Conservation (phyloP, 2,113 vertebrate species). For the Hirundichthys speculiger region DNA sequence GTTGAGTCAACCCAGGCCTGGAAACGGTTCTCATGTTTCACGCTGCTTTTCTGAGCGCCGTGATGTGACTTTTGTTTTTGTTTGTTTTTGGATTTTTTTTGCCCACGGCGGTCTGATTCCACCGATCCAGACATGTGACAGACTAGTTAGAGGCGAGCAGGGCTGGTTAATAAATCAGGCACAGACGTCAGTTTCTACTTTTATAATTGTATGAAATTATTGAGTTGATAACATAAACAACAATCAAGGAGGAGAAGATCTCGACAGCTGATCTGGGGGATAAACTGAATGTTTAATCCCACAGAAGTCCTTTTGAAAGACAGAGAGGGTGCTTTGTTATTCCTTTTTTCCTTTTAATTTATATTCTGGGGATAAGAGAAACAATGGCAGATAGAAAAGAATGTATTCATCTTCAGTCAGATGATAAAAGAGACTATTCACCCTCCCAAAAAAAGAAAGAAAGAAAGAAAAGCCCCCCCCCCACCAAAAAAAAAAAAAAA, state of each 20-base stretch:
- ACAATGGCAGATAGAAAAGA: conserved; percentile 33
- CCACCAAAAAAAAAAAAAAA: conserved; percentile 1
- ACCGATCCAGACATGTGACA: conserved; percentile 12
- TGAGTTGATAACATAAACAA: neutral
- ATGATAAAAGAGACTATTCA: conserved; percentile 49
- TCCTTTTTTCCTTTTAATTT: conserved; percentile 22
- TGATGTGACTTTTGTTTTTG: conserved; percentile 8
- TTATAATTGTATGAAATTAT: neutral
- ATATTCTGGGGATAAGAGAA: conserved; percentile 46
- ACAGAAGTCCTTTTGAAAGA: conserved; percentile 13
- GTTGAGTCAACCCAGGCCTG: conserved; percentile 55
- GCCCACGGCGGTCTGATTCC: conserved; percentile 26
- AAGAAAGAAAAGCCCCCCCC: neutral
- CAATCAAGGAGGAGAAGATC: conserved; percentile 24
- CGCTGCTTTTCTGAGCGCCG: conserved; percentile 31
- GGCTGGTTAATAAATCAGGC: conserved; percentile 31
- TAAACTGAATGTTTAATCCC: conserved; percentile 11
- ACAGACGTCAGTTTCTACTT: neutral
- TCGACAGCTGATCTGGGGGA: conserved; percentile 12
- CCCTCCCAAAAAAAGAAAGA: conserved; percentile 4
- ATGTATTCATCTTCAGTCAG: conserved; percentile 37
- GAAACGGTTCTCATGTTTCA: conserved; percentile 61
- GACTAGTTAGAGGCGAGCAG: conserved; percentile 42
- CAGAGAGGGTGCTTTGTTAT: conserved; percentile 9
- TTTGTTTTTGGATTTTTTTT: neutral